Base-by-base conservation (phyloP, 1,140 invertebrate species). In the Drosophila burlai region DNA sequence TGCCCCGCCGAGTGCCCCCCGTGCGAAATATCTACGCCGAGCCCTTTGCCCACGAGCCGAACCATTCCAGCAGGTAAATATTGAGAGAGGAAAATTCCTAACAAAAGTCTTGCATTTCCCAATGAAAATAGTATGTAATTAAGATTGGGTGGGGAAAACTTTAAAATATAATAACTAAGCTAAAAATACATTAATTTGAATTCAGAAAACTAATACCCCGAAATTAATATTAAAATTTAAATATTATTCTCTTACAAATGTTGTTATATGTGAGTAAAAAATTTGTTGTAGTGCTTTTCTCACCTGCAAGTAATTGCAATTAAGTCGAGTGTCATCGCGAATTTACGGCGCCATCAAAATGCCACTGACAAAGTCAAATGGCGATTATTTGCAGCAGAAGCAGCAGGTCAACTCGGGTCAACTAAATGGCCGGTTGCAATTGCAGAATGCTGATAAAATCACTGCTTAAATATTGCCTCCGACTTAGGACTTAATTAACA, bases 1-100 rank as follows among this genome's bases (percentile, higher is more conserved):
- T 94, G 71, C 94, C 94, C 50, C 93, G 94, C 49, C 93, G 94
- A 57, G 93, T 94, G 67, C 92, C 92, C 55, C 92, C 92, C 36
- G 84, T 92, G 57, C 90, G 94, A 61, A 94, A 94, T 81, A 94
- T 94, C 68, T 94, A 94, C 83, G 94, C 94, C 26, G 94, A 94
- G 77, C 94, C 94, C 67, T 94, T 94, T 87, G 93, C 93, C 61
- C 94, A 94, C 76, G 94, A 94, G 81, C 91, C 94, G 76, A 94
- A 92, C 64, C 92, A 93, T 77, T 89, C 90, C 52, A 93, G 90
- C 92, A 92, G 92, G 92, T 93, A 93, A 92, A 76, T 87, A 85
- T 49, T 11, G 4, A 26, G 26, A 0, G 26, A 26, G 21, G 10
- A 40, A 55, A 24, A 47, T 9, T 46, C 5, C 9, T 18, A 4